Conservation (phyloP, 2,113 vertebrate species). For the Limnothrissa miodon region DNA sequence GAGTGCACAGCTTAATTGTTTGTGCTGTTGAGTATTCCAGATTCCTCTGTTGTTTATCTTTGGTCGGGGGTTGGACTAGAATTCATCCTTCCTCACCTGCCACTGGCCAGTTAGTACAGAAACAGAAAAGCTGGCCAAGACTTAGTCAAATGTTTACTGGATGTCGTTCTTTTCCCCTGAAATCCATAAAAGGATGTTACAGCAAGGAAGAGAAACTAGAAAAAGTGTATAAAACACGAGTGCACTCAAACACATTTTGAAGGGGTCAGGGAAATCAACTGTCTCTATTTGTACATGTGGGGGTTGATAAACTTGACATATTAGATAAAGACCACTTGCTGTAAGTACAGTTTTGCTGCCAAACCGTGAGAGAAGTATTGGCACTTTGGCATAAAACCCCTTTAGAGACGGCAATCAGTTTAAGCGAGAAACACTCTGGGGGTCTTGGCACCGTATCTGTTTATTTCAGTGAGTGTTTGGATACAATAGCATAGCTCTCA, state of each 20-base stretch:
- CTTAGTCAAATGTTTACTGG: too few species aligned
- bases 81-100: too few species aligned
- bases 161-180: too few species aligned
- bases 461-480: conserved; percentile 9
- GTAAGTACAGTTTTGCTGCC: background rate
- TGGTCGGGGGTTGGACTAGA: too few species aligned
- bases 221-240: too few species aligned
- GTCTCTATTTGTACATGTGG: background rate
- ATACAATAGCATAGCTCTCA: background rate
- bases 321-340: background rate
- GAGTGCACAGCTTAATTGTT: background rate
- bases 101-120: too few species aligned
- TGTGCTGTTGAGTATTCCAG: background rate
- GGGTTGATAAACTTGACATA: background rate
- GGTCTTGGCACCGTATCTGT: background rate
- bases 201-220: background rate
- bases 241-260: too few species aligned
- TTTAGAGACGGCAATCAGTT: conserved; percentile 17
- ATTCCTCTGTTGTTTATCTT: background rate
- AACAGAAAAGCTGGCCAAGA: too few species aligned
- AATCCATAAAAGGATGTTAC: background rate
- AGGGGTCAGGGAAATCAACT: too few species aligned
- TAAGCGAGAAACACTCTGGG: background rate
- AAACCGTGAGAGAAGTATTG: conserved; percentile 11
- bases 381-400: conserved; percentile 20